Evolutionary conservation across 2,797 vertebrate genomes (phyloP), one percentile per base, ranked within the genome.

Genomic region (Falco rusticolus): DNA sequence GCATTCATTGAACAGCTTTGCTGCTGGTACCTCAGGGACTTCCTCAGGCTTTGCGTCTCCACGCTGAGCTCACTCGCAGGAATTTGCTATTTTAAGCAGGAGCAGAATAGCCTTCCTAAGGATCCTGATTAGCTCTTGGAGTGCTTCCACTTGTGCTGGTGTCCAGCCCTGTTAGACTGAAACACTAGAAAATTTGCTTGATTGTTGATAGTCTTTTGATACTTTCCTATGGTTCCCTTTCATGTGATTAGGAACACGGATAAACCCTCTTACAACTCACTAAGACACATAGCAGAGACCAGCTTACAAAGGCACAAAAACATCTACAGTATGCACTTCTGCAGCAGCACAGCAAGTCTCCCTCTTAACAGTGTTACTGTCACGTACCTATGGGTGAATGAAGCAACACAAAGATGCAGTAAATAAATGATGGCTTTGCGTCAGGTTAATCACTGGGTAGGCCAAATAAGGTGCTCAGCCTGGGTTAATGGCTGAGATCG

Each of bases 401-500:
- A 69, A 59, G 83, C 69, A 47, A 34, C 33, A 13, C 0, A 0
- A 80, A 59, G 60, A 31, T 0, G 0, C n/a, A 33, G 57, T 61
- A 59, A 75, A 61, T 81, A 87, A 78, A 21, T 9, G 16, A 89
- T 29, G 31, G 22, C 37, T 96, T 87, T 87, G 84, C n/a, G 4
- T 89, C 78, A 87, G 70, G n/a, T 56, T 92, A 87, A 87, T 87
- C 71, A 65, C 75, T 85, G 57, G 41, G 57, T 72, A 81, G 79
- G 72, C 85, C 60, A 86, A 66, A 80, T 60, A 85, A 86, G 48
- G 53, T 84, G 57, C 78, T 80, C 37, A 61, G 78, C 41, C 93
- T 75, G 69, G 17, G 25, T 51, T 90, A 82, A 69, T 85, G 66
- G 59, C 61, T 92, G 79, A 78, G 65, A 85, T 70, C 1, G 5